Percentiles rank a stretch among this genome's conserved stretches.
Conservation (phyloP, 2,797 vertebrate genomes). For the Galagoides demidoff region DNA sequence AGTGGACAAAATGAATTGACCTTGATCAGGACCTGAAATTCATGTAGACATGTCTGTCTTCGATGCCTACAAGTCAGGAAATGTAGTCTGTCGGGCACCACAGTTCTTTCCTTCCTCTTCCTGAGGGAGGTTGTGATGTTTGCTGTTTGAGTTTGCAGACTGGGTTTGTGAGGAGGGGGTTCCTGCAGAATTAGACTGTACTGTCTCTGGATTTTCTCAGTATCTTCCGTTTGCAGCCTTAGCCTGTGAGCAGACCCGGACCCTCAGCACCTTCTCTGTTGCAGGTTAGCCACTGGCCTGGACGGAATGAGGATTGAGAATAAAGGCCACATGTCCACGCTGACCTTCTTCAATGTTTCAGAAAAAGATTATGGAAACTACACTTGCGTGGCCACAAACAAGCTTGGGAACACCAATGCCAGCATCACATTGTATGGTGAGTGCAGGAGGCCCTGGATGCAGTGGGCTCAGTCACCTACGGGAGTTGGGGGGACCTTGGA, state of each 20-base stretch:
- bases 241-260: not conserved
- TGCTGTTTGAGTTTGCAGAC: not conserved
- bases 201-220: too few relatives aligned
- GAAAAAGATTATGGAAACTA: conserved; percentile 98
- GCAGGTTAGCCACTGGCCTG: conserved; percentile 90
- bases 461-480: not conserved
- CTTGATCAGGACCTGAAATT: not conserved
- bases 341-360: conserved; percentile 97
- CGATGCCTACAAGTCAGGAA: not conserved
- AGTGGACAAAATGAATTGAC: not conserved
- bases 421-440: conserved; percentile 96
- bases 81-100: not conserved
- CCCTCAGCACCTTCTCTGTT: rapidly evolving
- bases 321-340: conserved; percentile 91
- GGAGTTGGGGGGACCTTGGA: not conserved
- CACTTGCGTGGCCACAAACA: conserved; percentile 96
- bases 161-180: not conserved
- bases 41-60: not conserved
- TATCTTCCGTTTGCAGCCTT: not conserved
- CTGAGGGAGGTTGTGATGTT: not conserved
- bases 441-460: conserved; percentile 72
- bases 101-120: not conserved
- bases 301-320: conserved; percentile 93
- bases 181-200: not conserved
- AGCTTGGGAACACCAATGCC: conserved; percentile 95